A percentile compares a stretch with the other conserved stretches of the same genome.
These are phyloP conservation scores for Neodiprion pinetum DNA, from an alignment of 1,140 invertebrate genomes.

Conservation along the genomic window DNA sequence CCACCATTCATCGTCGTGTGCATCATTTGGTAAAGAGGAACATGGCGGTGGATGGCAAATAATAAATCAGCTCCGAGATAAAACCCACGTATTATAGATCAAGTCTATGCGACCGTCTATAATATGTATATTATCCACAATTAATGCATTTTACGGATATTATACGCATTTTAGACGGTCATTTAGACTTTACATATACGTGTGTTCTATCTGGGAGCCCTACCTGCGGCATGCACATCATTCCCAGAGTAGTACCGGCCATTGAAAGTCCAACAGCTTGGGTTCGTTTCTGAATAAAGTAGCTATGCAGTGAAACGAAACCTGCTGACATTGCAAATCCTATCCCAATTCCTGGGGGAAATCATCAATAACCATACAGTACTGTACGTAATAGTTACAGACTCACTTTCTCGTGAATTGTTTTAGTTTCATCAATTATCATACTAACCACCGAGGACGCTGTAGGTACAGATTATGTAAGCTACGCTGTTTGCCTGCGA, in stretches of 20 bases:
- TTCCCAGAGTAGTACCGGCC: constrained; percentile 77
- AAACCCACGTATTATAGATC: no score
- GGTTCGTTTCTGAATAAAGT: constrained; percentile 75
- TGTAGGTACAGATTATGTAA: constrained; percentile 76
- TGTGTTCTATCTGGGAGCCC: background rate
- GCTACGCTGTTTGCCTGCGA: constrained; percentile 73
- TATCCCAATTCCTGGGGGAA: constrained; percentile 70
- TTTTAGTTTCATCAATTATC: constrained; percentile 1
- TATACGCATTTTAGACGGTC: no score
- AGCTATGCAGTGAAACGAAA: constrained; percentile 77
- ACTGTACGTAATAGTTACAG: background rate
- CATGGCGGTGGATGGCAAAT: background rate
- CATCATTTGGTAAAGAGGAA: constrained; percentile 17
- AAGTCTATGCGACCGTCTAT: no score
- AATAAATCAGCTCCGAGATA: background rate
- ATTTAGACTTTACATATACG: no score
- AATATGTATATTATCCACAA: no score
- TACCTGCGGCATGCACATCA: constrained; percentile 77
- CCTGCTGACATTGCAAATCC: constrained; percentile 74
- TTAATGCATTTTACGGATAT: no score
- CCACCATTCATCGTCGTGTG: constrained; percentile 24
- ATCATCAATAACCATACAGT: constrained; percentile 17
- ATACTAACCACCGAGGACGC: constrained; percentile 74
- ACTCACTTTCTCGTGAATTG: constrained; percentile 7
- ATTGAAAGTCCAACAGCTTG: constrained; percentile 79